Conservation (phyloP, 2,113 vertebrate genomes). For the Prinia subflava region DNA sequence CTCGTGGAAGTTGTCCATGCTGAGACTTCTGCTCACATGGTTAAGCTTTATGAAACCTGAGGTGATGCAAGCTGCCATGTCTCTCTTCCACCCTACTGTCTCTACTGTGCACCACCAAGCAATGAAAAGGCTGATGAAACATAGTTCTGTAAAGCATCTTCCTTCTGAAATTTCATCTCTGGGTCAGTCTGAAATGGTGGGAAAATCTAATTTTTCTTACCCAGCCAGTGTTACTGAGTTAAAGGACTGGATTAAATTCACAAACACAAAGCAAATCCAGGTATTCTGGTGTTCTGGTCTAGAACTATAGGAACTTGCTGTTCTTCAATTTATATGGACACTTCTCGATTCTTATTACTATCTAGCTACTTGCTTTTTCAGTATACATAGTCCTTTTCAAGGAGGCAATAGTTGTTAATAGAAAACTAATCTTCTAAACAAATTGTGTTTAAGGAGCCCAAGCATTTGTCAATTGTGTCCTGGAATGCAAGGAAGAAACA, state of each 20-base stretch:
- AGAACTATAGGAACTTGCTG: not conserved
- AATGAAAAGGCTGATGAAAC: not conserved
- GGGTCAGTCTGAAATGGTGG: not conserved
- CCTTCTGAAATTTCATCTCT: not conserved
- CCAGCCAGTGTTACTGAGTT: not conserved
- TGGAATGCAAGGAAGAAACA: not conserved
- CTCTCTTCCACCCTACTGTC: not conserved
- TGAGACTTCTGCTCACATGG: not conserved
- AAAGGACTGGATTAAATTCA: not conserved
- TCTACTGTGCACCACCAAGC: not conserved
- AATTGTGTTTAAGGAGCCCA: not conserved
- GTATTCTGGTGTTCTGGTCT: not conserved
- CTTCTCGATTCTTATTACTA: not conserved
- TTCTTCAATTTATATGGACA: not conserved
- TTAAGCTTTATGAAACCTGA: not conserved
- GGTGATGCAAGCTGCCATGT: not conserved
- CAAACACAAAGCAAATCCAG: not conserved
- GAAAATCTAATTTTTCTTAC: not conserved
- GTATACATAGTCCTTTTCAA: not conserved
- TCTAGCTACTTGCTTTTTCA: not conserved
- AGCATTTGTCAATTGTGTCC: not conserved
- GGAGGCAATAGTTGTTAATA: not conserved
- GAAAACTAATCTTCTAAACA: not conserved
- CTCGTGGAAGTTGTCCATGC: not conserved
- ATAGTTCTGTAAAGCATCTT: not conserved